Evolutionary conservation across 1,140 invertebrate species (phyloP).

Genomic region (Varroa destructor): DNA sequence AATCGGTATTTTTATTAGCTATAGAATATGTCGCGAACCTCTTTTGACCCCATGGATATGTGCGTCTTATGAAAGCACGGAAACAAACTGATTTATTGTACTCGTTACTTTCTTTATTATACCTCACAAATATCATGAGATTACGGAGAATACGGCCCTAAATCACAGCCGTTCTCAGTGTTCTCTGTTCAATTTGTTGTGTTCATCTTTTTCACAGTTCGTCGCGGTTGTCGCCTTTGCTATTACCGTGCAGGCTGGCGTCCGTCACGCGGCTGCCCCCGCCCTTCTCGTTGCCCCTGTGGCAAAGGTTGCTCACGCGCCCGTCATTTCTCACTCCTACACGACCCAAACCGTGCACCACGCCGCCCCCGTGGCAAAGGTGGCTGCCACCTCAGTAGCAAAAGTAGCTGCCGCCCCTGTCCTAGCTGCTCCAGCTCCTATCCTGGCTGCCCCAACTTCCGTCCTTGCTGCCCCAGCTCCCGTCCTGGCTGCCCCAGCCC

Average conservation of each 20-base stretch:
- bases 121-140: too few species aligned
- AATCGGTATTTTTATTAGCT: too few species aligned
- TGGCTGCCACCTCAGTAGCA: not conserved
- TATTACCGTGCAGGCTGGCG: conserved; percentile 15
- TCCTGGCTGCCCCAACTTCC: not conserved
- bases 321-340: conserved; percentile 24
- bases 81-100: too few species aligned
- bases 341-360: conserved; percentile 18
- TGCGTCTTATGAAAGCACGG: too few species aligned
- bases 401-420: conserved; percentile 2
- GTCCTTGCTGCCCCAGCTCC: not conserved
- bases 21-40: too few species aligned
- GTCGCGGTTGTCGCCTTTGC: not conserved
- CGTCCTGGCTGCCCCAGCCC: not conserved
- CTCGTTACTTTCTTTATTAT: too few species aligned
- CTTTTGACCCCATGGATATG: too few species aligned
- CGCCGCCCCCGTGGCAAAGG: conserved; percentile 7
- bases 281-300: conserved; percentile 3
- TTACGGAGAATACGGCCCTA: too few species aligned
- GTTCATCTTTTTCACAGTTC: not conserved
- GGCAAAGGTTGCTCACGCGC: not conserved
- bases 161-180: too few species aligned
- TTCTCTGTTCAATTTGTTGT: not conserved
- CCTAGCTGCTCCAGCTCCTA: not conserved
- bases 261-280: not conserved